Percentiles rank a stretch among this genome's conserved stretches.
Evolutionary conservation across 2,113 vertebrate species (phyloP).

Genomic region (Xiphophorus maculatus): DNA sequence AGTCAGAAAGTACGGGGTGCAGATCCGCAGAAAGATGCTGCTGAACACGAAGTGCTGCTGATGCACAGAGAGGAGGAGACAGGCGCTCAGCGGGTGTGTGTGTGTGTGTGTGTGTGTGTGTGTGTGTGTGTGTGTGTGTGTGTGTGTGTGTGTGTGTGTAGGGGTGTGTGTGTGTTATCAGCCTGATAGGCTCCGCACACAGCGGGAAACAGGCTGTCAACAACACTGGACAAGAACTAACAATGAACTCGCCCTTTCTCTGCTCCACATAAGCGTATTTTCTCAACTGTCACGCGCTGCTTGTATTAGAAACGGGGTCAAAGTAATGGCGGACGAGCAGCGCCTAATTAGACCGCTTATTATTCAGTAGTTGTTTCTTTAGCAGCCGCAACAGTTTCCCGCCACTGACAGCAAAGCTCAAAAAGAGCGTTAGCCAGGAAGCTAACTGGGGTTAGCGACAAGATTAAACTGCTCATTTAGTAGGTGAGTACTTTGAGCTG

Average conservation of each 20-base stretch:
- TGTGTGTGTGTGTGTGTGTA: neutral
- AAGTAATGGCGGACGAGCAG: neutral
- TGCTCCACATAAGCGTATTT: neutral
- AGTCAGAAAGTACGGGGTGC: conserved; percentile 49
- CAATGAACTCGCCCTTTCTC: neutral
- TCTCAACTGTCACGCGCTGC: neutral
- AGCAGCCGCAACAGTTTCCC: neutral
- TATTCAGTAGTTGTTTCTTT: neutral
- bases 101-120: neutral
- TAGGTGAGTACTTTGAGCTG: neutral
- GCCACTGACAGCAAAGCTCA: neutral
- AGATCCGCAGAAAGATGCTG: conserved; percentile 62
- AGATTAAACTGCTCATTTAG: neutral
- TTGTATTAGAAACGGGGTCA: neutral
- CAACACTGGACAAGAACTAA: neutral
- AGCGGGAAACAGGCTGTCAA: neutral
- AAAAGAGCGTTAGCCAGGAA: neutral
- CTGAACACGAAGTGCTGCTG: conserved; percentile 58
- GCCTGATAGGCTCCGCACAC: neutral
- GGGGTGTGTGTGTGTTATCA: neutral
- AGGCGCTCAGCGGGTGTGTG: neutral
- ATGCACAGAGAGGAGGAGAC: conserved; percentile 57
- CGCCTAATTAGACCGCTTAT: neutral
- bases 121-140: neutral
- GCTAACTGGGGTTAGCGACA: neutral